Evolutionary conservation across 1,140 invertebrate genomes (phyloP), one percentile per base, ranked within the genome.

Genomic region (Drosophila nikananu): DNA sequence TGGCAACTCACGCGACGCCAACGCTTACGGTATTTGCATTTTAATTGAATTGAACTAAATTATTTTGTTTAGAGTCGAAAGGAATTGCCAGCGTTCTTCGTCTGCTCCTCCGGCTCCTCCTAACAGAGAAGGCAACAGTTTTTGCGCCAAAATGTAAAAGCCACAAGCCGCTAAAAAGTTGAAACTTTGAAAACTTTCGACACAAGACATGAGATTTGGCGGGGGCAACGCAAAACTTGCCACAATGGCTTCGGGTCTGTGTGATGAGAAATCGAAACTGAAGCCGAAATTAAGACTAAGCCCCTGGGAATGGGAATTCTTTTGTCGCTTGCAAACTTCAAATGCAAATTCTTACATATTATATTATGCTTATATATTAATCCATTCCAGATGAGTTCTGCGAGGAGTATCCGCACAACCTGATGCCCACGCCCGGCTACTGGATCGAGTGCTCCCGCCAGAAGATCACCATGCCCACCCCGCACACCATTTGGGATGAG

Each of bases 401-500:
- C 92, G 96, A 97, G 91, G 97, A 98, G 87, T 98, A 97, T 94
- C 97, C 97, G 0, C 97, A 99, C 93, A 97, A 96, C 91, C 94
- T 98, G 77, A 96, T 97, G 61, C 96, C 97, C 1, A 98, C 97
- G 0, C 97, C 97, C 0, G 97, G 97, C 32, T 98, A 99, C 93
- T 99, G 98, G 98, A 97, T 98, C 84, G 98, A 99, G 93, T 99
- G 98, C 92, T 98, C 97, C 1, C 94, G 97, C 32, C 97, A 97
- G 92, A 97, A 97, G 93, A 97, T 97, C 65, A 95, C 96, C 10
- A 95, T 96, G 2, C 96, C 97, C 91, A 92, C 81, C 25, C 87
- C 80, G 55, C 91, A 93, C n/a, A 97, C 96, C 23, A 97, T 97
- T 60, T 97, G 97, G 96, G 97, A 97, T 83, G 97, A 97, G 86